Conservation (phyloP, 2,113 vertebrate genomes). For the Microtus oregoni region DNA sequence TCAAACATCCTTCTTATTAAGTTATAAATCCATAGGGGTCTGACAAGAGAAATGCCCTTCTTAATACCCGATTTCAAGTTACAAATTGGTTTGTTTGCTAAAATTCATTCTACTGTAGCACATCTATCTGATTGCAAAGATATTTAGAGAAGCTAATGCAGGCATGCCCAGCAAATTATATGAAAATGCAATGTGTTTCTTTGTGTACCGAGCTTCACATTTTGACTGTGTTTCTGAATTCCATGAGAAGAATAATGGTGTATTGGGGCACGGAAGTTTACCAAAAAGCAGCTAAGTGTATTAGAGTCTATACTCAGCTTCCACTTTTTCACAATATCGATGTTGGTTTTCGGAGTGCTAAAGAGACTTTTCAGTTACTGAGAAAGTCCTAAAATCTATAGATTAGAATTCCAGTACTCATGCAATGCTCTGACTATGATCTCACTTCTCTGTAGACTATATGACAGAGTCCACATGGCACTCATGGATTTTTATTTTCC, state of each 20-base stretch:
- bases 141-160: neutral
- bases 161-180: neutral
- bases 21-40: neutral
- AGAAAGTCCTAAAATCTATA: neutral
- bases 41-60: neutral
- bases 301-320: neutral
- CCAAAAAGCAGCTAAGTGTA: neutral
- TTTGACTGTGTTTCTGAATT: neutral
- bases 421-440: neutral
- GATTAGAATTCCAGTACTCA: neutral
- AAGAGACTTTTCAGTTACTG: neutral
- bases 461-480: neutral
- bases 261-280: neutral
- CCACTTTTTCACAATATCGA: neutral
- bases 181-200: neutral
- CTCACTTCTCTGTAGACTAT: neutral
- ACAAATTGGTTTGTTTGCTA: conserved; percentile 40
- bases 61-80: conserved; percentile 15
- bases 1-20: conserved; percentile 35
- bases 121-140: neutral
- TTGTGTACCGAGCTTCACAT: neutral
- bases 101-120: conserved; percentile 52
- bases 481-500: neutral
- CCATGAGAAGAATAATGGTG: neutral
- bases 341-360: fast-evolving